These are phyloP conservation scores for Andrena bucephala DNA, from an alignment of 2,888 invertebrate species.

Conservation along the genomic window DNA sequence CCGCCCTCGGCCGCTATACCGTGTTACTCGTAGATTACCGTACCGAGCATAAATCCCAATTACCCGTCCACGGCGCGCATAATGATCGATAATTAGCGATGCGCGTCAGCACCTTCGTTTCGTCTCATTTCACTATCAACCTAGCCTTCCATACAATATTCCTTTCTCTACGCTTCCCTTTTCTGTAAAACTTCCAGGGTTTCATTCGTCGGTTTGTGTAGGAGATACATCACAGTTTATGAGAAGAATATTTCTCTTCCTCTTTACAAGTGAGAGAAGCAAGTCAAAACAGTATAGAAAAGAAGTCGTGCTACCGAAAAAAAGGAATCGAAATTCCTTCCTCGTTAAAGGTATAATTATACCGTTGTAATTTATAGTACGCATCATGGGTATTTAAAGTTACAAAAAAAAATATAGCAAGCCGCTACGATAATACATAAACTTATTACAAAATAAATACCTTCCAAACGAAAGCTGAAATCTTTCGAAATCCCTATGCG, in stretches of 20 bases:
- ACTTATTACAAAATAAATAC: not conserved
- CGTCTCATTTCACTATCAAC: conserved; percentile 28
- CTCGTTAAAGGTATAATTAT: not conserved
- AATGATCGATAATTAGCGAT: conserved; percentile 80
- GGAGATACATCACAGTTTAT: too few species aligned
- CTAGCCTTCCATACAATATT: not conserved
- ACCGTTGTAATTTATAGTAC: not conserved
- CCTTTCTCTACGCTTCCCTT: not conserved
- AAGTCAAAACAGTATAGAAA: too few species aligned
- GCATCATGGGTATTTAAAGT: not conserved
- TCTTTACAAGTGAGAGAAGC: too few species aligned
- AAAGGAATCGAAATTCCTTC: not conserved
- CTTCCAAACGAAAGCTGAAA: not conserved
- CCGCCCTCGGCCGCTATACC: conserved; percentile 45
- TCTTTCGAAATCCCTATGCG: not conserved
- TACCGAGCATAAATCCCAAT: conserved; percentile 80
- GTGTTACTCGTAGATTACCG: conserved; percentile 74
- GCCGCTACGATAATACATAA: not conserved
- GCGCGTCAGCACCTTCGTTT: conserved; percentile 63
- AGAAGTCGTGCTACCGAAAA: too few species aligned
- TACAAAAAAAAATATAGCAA: not conserved
- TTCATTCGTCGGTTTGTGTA: not conserved
- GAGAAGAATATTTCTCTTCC: too few species aligned
- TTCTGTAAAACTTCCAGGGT: not conserved
- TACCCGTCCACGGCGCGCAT: conserved; percentile 77